Percentiles rank a stretch among this genome's conserved stretches.
Evolutionary conservation across 2,888 invertebrate species (phyloP).

Genomic region (Lycia hirtaria): DNA sequence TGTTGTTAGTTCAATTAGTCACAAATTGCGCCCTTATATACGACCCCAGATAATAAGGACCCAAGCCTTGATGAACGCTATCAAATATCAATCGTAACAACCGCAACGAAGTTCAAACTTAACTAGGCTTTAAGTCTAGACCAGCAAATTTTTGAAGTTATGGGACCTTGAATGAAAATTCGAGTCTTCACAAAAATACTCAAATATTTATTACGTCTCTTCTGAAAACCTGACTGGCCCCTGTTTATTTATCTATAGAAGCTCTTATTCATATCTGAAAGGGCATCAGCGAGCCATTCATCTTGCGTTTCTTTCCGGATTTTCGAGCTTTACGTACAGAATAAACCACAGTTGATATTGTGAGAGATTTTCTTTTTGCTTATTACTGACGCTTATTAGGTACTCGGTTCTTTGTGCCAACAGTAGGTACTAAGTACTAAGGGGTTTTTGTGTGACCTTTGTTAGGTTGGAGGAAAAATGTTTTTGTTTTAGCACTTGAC

Average conservation of each 20-base stretch:
- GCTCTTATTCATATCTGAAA: slow-evolving; percentile 27
- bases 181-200: no score
- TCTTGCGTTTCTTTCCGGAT: slow-evolving; percentile 17
- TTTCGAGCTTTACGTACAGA: slow-evolving; percentile 3
- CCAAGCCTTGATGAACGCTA: no score
- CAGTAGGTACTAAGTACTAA: background rate
- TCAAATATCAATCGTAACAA: no score
- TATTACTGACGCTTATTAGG: slow-evolving; percentile 7
- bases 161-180: no score
- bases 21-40: no score
- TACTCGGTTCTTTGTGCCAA: background rate
- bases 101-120: no score
- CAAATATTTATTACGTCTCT: background rate
- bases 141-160: no score
- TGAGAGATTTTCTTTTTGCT: slow-evolving; percentile 13
- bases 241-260: background rate
- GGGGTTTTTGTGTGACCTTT: background rate
- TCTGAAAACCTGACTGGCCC: background rate
- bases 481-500: background rate
- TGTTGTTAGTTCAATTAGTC: no score
- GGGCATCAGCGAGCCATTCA: slow-evolving; percentile 20
- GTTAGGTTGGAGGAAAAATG: background rate
- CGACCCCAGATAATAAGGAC: no score
- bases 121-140: no score
- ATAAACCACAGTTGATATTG: no score